These are phyloP conservation scores for Caenorhabditis sinica DNA, from an alignment of 2,888 invertebrate genomes.

Conservation along the genomic window DNA sequence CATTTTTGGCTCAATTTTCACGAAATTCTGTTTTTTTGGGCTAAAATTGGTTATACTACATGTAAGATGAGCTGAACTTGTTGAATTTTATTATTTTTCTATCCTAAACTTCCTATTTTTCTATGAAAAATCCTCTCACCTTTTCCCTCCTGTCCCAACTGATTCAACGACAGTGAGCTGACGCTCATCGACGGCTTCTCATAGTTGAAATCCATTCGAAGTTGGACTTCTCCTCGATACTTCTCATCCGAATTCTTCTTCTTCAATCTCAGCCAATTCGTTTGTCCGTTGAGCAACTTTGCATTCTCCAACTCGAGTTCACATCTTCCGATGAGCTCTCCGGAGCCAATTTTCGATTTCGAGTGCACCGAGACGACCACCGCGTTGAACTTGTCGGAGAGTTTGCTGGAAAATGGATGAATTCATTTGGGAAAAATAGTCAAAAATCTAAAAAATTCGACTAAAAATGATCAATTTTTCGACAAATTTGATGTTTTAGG, in stretches of 20 bases:
- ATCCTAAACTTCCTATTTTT: not conserved
- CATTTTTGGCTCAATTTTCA: too few relatives aligned
- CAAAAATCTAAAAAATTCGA: not conserved
- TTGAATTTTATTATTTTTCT: not conserved
- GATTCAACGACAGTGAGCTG: constrained; percentile 68
- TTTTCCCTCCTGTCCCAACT: constrained; percentile 51
- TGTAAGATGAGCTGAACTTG: too few relatives aligned
- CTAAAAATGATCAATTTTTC: too few relatives aligned
- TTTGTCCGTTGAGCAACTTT: constrained; percentile 58
- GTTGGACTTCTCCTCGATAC: constrained; percentile 73
- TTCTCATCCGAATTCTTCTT: constrained; percentile 76
- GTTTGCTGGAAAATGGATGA: constrained; percentile 68
- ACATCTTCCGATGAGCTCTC: constrained; percentile 70
- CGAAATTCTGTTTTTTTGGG: too few relatives aligned
- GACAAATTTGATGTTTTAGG: too few relatives aligned
- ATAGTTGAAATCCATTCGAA: constrained; percentile 76
- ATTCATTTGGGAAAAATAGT: not conserved
- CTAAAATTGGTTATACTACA: too few relatives aligned
- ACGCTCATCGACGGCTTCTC: constrained; percentile 75
- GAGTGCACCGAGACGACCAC: constrained; percentile 73
- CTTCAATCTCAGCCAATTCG: constrained; percentile 71
- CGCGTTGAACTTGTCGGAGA: constrained; percentile 75
- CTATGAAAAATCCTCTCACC: not conserved
- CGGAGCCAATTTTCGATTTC: constrained; percentile 75
- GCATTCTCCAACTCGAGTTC: constrained; percentile 69